These are phyloP conservation scores for Agrilus cyanescens DNA, from an alignment of 2,888 invertebrate genomes.

Conservation along the genomic window DNA sequence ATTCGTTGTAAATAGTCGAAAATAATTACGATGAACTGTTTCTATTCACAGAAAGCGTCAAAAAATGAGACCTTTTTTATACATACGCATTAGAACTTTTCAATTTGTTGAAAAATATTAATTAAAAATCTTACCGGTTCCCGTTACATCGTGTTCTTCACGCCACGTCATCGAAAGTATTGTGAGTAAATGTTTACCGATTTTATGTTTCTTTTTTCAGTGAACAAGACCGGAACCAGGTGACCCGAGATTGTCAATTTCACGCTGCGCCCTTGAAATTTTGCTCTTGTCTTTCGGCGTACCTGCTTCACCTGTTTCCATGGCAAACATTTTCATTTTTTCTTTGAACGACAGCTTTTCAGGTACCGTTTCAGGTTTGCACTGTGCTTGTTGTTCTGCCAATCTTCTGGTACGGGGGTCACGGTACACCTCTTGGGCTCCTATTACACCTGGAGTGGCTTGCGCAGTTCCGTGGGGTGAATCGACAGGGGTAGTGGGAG, in stretches of 20 bases:
- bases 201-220: slow-evolving; percentile 13
- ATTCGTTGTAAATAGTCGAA: too few species aligned
- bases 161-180: slow-evolving; percentile 1
- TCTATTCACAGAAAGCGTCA: too few species aligned
- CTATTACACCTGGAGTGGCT: slow-evolving; percentile 91
- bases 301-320: slow-evolving; percentile 86
- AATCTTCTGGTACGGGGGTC: slow-evolving; percentile 85
- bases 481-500: slow-evolving; percentile 59
- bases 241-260: slow-evolving; percentile 63
- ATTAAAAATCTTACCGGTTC: too few species aligned
- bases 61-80: too few species aligned
- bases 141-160: neutral
- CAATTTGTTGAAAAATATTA: too few species aligned
- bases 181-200: neutral
- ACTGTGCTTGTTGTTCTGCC: slow-evolving; percentile 58
- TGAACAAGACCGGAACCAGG: slow-evolving; percentile 29
- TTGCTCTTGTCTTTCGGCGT: slow-evolving; percentile 93
- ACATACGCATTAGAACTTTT: too few species aligned
- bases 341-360: slow-evolving; percentile 95
- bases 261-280: slow-evolving; percentile 89
- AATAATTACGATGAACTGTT: too few species aligned
- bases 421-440: slow-evolving; percentile 95
- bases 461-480: slow-evolving; percentile 34
- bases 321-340: slow-evolving; percentile 99
- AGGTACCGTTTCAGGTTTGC: slow-evolving; percentile 57